Evolutionary conservation across 2,888 invertebrate species (phyloP), one percentile per base, ranked within the genome.

Genomic region (Phaedon cochleariae): DNA sequence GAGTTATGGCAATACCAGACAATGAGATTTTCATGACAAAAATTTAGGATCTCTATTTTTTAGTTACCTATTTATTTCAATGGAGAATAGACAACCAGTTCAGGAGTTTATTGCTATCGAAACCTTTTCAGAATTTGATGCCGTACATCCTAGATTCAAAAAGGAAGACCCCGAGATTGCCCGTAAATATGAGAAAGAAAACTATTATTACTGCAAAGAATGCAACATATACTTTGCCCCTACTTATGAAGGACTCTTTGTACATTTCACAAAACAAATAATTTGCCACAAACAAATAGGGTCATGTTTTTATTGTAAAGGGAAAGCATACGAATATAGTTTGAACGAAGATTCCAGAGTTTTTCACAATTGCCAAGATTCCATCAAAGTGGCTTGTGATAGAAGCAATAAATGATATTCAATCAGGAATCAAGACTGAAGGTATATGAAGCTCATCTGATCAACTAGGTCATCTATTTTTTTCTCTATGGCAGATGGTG

Each of bases 231-330:
- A 74, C 68, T 79, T 82, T 67, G 80, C 79, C 18, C 80, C 81
- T 7, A 76, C 76, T 21, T 72, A 74, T 26, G 66, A 70, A 29
- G 81, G 76, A 20, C 70, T 82, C 20, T 73, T 74, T 52, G 76
- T 70, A 48, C 82, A 82, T 68, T 82, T 82, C 70, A 77, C 74
- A 64, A 74, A 71, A 31, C 76, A 78, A 55, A 76, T 78, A 58
- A 72, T 76, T 18, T 66, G 70, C 15, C 82, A 82, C 65, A 64
- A 65, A 55, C 75, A 79, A 26, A 73, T 68, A 52, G 79, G 76
- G 26, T 74, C 76, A 21, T 82, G 82, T 71, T 79, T 81, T 69
- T 82, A 82, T 70, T 82, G 82, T 64, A 74, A 75, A 60, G 79
- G 78, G 15, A 74, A 76, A 57, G 81, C 81, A 4, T 82, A 78